Base-by-base conservation (phyloP, 2,113 vertebrate genomes). In the Ochotona princeps region DNA sequence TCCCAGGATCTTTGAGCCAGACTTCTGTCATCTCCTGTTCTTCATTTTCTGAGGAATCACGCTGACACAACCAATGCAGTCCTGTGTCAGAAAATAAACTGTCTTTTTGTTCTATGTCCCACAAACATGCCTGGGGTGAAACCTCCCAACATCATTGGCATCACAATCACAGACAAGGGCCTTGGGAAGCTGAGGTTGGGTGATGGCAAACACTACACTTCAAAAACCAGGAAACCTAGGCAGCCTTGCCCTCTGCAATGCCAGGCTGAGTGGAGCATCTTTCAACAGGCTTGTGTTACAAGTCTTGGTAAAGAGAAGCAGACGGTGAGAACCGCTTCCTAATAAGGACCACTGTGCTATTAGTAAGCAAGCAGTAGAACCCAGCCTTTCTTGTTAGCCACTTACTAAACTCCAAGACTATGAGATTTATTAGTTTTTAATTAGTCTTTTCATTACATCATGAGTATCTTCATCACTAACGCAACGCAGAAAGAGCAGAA, bases 291-390 rank as follows among this genome's bases (percentile, higher is more conserved):
- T 75, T 66, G 79, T 87, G 73, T 93, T 92, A 83, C 91, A 79
- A 97, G 80, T 85, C 80, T 96, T 83, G 75, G 88, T 91, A 88
- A 96, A 97, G 93, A 96, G 63, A 88, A 97, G 44, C 38, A 95
- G 94, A 87, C 82, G 93, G 83, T 2, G 93, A 90, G 90, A 92
- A 70, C 44, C 86, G 73, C 89, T 90, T 94, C 94, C 89, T 97
- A 95, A 93, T 89, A 93, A 69, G 35, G 76, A 89, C 57, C 49
- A 49, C 20, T 63, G 87, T 28, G 57, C 44, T 86, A 66, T 86
- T 94, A 87, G 90, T 87, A 89, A 93, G 81, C 67, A 91, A 81
- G n/a, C 69, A 78, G 25, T 44, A 70, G 72, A 93, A 91, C 76
- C 70, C 78, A 94, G 70, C 12, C 74, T 93, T 96, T 83, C 87